Conservation (phyloP, 2,113 vertebrate species). For the Psittacus erithacus region DNA sequence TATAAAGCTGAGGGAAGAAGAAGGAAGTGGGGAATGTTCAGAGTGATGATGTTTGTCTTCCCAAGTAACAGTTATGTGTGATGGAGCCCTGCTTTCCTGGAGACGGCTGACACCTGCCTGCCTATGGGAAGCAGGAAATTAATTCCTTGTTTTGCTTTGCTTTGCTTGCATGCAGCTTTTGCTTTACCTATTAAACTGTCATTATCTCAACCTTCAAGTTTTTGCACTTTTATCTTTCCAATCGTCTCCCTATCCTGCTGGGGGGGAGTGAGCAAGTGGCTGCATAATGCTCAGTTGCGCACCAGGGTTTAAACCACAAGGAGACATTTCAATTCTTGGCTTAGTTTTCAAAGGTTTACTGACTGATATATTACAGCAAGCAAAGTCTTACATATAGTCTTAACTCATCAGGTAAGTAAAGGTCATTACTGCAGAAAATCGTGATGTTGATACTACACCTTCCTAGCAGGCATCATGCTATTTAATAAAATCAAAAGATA, state of each 20-base stretch:
- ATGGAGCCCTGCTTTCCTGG: not conserved
- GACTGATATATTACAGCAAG: not conserved
- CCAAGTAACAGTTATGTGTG: accelerated
- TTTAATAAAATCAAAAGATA: not conserved
- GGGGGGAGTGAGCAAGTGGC: accelerated
- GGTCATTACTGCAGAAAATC: not conserved
- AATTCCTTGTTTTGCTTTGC: not conserved
- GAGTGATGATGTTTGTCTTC: accelerated
- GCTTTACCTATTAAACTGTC: not conserved
- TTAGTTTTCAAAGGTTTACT: not conserved
- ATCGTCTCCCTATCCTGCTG: not conserved
- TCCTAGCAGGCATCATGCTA: not conserved
- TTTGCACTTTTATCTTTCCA: not conserved
- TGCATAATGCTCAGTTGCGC: accelerated
- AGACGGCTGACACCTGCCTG: not conserved
- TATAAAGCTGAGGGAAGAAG: not conserved
- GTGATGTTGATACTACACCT: not conserved
- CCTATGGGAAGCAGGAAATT: accelerated
- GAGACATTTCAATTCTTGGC: not conserved
- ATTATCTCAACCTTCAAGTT: not conserved
- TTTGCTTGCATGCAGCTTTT: not conserved
- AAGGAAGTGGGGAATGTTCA: accelerated
- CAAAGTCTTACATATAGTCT: not conserved
- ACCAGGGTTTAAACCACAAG: not conserved
- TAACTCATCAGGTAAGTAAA: not conserved